Percentiles rank a stretch among this genome's conserved stretches.
phyloP scores from a whole-genome alignment of 2,888 invertebrate species.

The Imbricaverruca yamaguchii region DNA sequence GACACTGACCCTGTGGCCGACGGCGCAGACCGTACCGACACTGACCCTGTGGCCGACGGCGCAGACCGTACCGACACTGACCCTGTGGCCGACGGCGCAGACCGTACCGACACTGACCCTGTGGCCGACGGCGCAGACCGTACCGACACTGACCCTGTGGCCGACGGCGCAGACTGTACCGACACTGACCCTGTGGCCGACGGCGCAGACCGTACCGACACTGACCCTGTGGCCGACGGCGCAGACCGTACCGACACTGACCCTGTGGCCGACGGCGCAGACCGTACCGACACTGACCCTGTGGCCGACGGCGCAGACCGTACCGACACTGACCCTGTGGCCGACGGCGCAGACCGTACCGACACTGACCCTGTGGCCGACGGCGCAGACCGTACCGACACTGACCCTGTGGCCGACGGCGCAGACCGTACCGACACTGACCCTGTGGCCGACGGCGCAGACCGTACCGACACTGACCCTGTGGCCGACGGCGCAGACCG shows the following conservation, averaged over 20 bases:
- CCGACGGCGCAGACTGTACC: conserved; percentile 48
- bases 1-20: too few species aligned
- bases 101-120: conserved; percentile 31
- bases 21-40: conserved; percentile 41
- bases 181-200: too few species aligned
- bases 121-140: conserved; percentile 41
- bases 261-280: conserved; percentile 39
- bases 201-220: conserved; percentile 41
- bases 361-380: too few species aligned
- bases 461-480: conserved; percentile 31
- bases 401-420: neutral
- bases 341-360: conserved; percentile 41
- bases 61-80: conserved; percentile 41
- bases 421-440: conserved; percentile 41
- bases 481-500: conserved; percentile 41
- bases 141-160: too few species aligned
- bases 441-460: conserved; percentile 39
- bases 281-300: conserved; percentile 31
- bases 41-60: neutral
- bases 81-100: conserved; percentile 39
- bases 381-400: conserved; percentile 41
- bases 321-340: too few species aligned
- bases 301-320: conserved; percentile 41
- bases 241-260: conserved; percentile 41
- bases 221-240: neutral